Percentiles rank a stretch among this genome's conserved stretches.
Conservation (phyloP, 2,797 vertebrate species). For the Meda fulgida region DNA sequence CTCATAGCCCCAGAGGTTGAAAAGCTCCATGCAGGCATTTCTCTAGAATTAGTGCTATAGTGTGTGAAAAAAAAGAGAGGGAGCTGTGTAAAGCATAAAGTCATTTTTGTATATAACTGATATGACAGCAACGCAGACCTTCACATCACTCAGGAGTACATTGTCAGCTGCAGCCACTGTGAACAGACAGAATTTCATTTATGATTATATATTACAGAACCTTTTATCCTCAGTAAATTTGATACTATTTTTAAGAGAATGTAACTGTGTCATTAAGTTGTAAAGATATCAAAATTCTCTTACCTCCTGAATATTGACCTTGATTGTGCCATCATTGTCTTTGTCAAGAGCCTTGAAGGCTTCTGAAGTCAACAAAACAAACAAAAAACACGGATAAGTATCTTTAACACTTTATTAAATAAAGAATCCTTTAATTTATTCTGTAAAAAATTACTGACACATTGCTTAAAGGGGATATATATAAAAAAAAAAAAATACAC, state of each 20-base stretch:
- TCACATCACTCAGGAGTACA: constrained; percentile 85
- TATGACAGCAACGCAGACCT: neutral
- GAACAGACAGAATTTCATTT: constrained; percentile 3
- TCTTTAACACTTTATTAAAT: neutral
- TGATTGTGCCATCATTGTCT: constrained; percentile 82
- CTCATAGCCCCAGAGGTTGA: neutral
- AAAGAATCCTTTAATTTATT: neutral
- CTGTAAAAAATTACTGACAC: neutral
- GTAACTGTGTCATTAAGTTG: neutral
- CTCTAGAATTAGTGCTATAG: neutral
- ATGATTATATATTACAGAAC: neutral
- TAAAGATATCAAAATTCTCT: constrained; percentile 38
- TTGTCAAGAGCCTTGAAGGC: constrained; percentile 89
- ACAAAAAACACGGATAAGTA: neutral
- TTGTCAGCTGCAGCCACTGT: constrained; percentile 95
- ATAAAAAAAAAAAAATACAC: neutral
- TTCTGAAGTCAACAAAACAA: constrained; percentile 69
- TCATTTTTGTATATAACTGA: constrained; percentile 6
- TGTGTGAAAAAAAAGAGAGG: neutral
- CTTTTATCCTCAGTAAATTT: neutral
- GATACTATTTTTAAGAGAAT: neutral
- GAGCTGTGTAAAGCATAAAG: neutral
- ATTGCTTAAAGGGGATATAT: neutral
- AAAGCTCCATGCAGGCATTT: neutral
- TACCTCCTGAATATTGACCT: constrained; percentile 89